A percentile compares a stretch with the other conserved stretches of the same genome.
Evolutionary conservation across 2,888 invertebrate genomes (phyloP).

Genomic region (Cephus pulcher): DNA sequence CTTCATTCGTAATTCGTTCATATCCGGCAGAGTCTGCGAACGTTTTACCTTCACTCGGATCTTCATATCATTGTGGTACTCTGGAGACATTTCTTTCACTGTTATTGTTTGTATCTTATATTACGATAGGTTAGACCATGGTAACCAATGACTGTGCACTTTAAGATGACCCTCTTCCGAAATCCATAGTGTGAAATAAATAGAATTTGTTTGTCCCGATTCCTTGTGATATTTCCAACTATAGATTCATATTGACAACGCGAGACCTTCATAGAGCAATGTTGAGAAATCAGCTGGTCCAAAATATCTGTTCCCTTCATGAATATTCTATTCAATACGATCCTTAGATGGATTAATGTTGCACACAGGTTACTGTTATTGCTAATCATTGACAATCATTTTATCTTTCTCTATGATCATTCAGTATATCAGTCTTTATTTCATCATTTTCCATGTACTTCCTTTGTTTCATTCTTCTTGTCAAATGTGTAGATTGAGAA

Average conservation of each 20-base stretch:
- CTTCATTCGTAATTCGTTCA: background rate
- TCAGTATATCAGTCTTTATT: background rate
- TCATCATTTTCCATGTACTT: background rate
- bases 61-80: background rate
- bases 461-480: background rate
- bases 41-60: background rate
- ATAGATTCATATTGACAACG: background rate
- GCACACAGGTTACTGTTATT: background rate
- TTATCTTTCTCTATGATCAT: background rate
- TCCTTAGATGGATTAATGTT: background rate
- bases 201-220: background rate
- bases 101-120: conserved; percentile 1
- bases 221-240: background rate
- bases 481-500: background rate
- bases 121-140: conserved; percentile 43
- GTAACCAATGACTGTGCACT: conserved; percentile 53
- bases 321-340: background rate
- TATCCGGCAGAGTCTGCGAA: background rate
- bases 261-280: background rate
- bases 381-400: background rate
- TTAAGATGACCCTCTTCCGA: conserved; percentile 30
- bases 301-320: background rate
- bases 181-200: background rate
- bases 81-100: background rate
- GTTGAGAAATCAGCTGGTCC: background rate